These are phyloP conservation scores for Nasonia giraulti DNA, from an alignment of 1,140 invertebrate species.

Conservation along the genomic window DNA sequence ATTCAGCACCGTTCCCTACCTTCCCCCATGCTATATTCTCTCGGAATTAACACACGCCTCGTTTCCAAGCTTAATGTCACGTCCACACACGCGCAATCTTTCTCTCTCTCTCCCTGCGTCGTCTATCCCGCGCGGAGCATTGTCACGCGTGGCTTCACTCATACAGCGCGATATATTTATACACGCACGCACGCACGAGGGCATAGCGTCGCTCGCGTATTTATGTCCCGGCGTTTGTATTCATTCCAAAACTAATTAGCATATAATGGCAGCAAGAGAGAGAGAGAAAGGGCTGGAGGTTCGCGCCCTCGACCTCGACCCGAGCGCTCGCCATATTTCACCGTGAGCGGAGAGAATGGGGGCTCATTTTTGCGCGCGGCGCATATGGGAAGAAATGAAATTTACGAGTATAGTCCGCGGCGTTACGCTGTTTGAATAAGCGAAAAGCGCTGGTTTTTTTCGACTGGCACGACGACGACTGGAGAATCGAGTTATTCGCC, in stretches of 20 bases:
- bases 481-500: constrained; percentile 42
- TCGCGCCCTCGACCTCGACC: constrained; percentile 27
- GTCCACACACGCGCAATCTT: neutral
- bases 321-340: constrained; percentile 36
- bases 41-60: constrained; percentile 13
- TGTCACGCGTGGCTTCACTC: neutral
- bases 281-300: neutral
- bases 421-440: neutral
- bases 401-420: constrained; percentile 33
- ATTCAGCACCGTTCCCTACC: neutral
- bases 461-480: neutral
- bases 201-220: neutral
- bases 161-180: neutral
- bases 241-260: constrained; percentile 61
- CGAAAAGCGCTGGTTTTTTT: too few species aligned
- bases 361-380: constrained; percentile 35
- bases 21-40: neutral
- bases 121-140: neutral
- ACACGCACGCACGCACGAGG: neutral
- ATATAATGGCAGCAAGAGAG: constrained; percentile 49
- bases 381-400: constrained; percentile 38
- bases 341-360: neutral
- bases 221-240: constrained; percentile 56
- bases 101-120: neutral
- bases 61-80: neutral